Evolutionary conservation across 2,113 vertebrate species (phyloP), one percentile per base, ranked within the genome.

Genomic region (Eublepharis macularius): DNA sequence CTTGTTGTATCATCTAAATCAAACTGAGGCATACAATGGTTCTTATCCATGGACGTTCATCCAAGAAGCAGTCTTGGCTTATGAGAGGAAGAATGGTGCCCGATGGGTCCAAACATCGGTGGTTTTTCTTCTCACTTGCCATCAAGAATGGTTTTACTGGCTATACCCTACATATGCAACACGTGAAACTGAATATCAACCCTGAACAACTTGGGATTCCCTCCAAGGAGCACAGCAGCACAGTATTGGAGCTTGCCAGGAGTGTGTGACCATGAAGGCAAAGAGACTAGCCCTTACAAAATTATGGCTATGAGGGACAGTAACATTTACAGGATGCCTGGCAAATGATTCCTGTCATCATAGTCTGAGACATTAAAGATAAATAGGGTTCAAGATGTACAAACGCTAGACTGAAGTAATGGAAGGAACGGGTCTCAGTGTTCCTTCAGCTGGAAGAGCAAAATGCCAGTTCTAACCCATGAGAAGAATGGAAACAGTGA

Each of bases 381-480:
- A 63, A 72, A 83, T 63, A 32, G 41, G 65, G 51, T 49, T 83
- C 80, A 41, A 39, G 41, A 49, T 82, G 74, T 87, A 66, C 75
- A 54, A 72, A 73, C 47, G 19, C 11, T 3, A 76, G 45, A 17
- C 34, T 69, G 57, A 68, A 86, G 69, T 70, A 43, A 51, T 32
- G n/a, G 45, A 80, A 3, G 49, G 12, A 75, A 13, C 79, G 57
- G 60, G 43, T 29, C 60, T 57, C 57, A 17, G 17, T 41, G 57
- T 65, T 66, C 73, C 21, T 17, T 34, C 60, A 81, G 57, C 17
- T 21, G 47, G 6, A 68, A 32, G 73, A 69, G 34, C 66, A 63
- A 79, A 78, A 54, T 39, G 60, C 57, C 72, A 86, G 12, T 39
- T 76, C 26, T 24, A 21, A 43, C 24, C 60, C 47, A 81, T 16